Evolutionary conservation across 2,888 invertebrate species (phyloP).

Genomic region (Hirtodrosophila trivittata): DNA sequence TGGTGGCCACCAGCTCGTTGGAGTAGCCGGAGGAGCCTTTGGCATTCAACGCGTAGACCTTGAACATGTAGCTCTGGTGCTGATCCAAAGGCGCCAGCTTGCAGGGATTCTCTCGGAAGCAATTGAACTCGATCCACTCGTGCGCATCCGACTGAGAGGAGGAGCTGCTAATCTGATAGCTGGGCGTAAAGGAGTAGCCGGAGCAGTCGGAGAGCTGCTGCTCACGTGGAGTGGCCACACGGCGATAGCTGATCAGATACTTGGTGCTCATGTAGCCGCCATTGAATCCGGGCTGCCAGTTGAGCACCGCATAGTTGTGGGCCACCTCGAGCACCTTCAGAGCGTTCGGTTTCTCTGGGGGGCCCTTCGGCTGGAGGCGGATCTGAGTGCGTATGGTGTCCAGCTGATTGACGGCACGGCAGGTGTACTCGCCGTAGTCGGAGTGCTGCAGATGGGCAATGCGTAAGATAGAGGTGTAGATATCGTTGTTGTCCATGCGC

Average conservation of each 20-base stretch:
- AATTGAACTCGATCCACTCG: slow-evolving; percentile 93
- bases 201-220: slow-evolving; percentile 86
- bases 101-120: slow-evolving; percentile 93
- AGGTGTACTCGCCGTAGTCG: slow-evolving; percentile 96
- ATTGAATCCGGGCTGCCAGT: slow-evolving; percentile 95
- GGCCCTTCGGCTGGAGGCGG: slow-evolving; percentile 92
- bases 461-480: slow-evolving; percentile 91
- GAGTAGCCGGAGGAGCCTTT: slow-evolving; percentile 95
- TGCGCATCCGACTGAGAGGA: slow-evolving; percentile 73
- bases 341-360: slow-evolving; percentile 92
- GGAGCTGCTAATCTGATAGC: slow-evolving; percentile 48
- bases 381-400: slow-evolving; percentile 92
- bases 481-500: slow-evolving; percentile 91
- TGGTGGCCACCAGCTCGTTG: slow-evolving; percentile 91
- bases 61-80: slow-evolving; percentile 93
- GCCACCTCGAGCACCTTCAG: slow-evolving; percentile 90
- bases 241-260: slow-evolving; percentile 92
- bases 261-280: slow-evolving; percentile 94
- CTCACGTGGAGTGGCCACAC: slow-evolving; percentile 86
- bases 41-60: slow-evolving; percentile 94
- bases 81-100: slow-evolving; percentile 93
- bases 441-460: slow-evolving; percentile 90
- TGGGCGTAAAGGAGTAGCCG: slow-evolving; percentile 38
- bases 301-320: slow-evolving; percentile 91
- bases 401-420: slow-evolving; percentile 92